Conservation (phyloP, 2,888 invertebrate genomes). For the Clusia tigrina region DNA sequence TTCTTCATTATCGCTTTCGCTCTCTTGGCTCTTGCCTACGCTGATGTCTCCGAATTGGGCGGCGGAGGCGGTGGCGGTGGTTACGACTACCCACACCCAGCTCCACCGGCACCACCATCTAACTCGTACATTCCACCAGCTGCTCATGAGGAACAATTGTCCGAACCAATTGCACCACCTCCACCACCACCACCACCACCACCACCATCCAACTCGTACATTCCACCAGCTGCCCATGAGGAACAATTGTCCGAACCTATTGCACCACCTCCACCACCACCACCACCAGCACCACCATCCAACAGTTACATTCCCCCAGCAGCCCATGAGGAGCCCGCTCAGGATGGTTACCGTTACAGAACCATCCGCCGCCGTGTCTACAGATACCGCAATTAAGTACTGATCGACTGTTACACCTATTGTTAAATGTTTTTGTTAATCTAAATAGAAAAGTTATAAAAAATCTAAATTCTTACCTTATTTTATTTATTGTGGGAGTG, state of each 20-base stretch:
- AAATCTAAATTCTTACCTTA: no score
- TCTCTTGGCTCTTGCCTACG: conserved; percentile 46
- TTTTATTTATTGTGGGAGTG: no score
- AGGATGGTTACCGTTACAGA: conserved; percentile 55
- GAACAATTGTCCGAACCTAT: not conserved
- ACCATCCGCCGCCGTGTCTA: conserved; percentile 54
- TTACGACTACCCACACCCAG: conserved; percentile 45
- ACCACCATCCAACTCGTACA: conserved; percentile 21
- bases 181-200: not conserved
- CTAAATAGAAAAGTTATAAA: no score
- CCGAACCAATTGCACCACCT: no score
- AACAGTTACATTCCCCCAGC: conserved; percentile 46
- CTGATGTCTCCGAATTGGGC: conserved; percentile 46
- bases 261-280: conserved; percentile 32
- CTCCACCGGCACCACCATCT: conserved; percentile 40
- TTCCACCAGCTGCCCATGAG: conserved; percentile 32
- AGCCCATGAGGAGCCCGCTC: conserved; percentile 35
- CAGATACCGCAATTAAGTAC: conserved; percentile 41
- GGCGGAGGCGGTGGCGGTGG: no score
- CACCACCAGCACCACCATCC: conserved; percentile 40
- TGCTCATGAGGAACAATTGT: not conserved
- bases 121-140: not conserved
- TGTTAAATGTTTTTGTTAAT: no score
- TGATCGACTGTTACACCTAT: no score
- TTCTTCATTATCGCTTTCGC: conserved; percentile 51